A percentile compares a stretch with the other conserved stretches of the same genome.
These are phyloP conservation scores for Typhlichthys eigenmanni DNA, from an alignment of 2,797 vertebrate species.

Conservation along the genomic window DNA sequence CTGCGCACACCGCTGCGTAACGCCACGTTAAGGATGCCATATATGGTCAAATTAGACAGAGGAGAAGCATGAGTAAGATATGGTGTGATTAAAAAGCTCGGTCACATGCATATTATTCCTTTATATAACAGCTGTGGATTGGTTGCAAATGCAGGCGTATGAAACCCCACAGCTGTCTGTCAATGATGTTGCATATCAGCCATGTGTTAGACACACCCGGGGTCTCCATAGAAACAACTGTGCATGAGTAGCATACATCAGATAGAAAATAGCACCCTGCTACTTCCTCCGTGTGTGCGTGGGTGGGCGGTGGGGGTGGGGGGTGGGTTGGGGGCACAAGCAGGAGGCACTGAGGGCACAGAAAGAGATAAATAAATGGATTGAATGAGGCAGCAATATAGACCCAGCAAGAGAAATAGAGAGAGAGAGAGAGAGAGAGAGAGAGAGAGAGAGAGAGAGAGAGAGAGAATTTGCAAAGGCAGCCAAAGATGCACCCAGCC, in stretches of 20 bases:
- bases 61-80: neutral
- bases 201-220: constrained; percentile 19
- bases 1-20: constrained; percentile 1
- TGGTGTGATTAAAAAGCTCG: neutral
- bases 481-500: constrained; percentile 7
- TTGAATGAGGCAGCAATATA: no score
- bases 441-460: neutral
- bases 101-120: neutral
- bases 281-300: constrained; percentile 18
- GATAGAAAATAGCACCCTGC: constrained; percentile 33
- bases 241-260: constrained; percentile 34
- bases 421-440: no score
- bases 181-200: neutral
- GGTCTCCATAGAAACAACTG: constrained; percentile 54
- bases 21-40: constrained; percentile 27
- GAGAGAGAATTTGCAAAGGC: constrained; percentile 9
- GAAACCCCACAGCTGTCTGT: neutral
- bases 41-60: constrained; percentile 36
- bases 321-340: neutral
- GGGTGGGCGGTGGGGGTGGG: neutral
- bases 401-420: neutral
- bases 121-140: no score
- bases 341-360: no score
- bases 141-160: neutral
- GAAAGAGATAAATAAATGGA: no score